phyloP scores from a whole-genome alignment of 1,140 invertebrate genomes.

The Drosophila triauraria region DNA sequence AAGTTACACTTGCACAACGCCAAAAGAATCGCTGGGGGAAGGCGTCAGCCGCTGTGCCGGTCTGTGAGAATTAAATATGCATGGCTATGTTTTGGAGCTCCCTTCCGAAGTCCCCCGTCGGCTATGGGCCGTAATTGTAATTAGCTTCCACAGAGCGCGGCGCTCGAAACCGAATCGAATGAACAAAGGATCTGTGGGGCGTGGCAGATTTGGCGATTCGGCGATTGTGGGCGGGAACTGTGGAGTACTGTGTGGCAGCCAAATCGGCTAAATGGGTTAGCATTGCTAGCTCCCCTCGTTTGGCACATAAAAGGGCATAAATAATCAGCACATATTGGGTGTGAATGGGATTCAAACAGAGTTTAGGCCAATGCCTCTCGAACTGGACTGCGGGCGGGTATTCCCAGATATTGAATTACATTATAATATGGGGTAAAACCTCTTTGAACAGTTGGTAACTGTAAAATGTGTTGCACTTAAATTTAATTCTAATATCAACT shows the following conservation, averaged over 20 bases:
- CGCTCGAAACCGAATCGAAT: conserved; percentile 38
- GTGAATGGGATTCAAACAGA: conserved; percentile 30
- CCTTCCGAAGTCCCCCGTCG: conserved; percentile 7
- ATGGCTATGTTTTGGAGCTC: conserved; percentile 66
- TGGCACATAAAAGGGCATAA: conserved; percentile 61
- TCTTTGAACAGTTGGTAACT: no score
- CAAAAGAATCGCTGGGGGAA: conserved; percentile 57
- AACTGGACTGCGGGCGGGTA: neutral
- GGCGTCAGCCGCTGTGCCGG: conserved; percentile 29
- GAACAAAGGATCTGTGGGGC: conserved; percentile 55
- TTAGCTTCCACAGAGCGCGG: conserved; percentile 49
- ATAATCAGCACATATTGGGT: conserved; percentile 51
- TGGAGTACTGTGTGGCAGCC: neutral
- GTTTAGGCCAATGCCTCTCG: conserved; percentile 11
- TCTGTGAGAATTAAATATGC: conserved; percentile 71
- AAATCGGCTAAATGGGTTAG: conserved; percentile 71
- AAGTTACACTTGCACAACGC: conserved; percentile 77
- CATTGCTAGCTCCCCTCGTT: conserved; percentile 17
- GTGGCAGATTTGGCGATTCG: conserved; percentile 16
- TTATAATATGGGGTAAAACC: neutral
- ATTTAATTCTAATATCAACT: no score
- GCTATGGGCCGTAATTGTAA: conserved; percentile 66
- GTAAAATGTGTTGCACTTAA: neutral
- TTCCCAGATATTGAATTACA: conserved; percentile 1
- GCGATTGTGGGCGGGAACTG: conserved; percentile 25